Evolutionary conservation across 1,140 invertebrate genomes (phyloP).

Genomic region (Stegodyphus mimosarum): DNA sequence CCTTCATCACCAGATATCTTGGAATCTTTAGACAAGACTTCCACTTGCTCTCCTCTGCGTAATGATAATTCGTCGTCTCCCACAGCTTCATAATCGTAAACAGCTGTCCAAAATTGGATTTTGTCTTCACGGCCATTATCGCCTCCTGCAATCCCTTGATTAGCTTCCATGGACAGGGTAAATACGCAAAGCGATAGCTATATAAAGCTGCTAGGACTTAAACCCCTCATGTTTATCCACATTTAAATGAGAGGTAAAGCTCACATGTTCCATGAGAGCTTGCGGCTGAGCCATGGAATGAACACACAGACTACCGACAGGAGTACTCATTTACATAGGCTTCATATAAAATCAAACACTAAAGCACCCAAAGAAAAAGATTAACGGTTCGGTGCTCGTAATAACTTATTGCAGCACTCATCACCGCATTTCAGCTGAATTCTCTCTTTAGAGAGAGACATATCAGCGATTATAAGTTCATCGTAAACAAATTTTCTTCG

Average conservation of each 20-base stretch:
- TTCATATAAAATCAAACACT: not conserved
- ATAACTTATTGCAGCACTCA: not conserved
- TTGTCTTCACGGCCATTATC: constrained; percentile 19
- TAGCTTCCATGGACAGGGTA: constrained; percentile 25
- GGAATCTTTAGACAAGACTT: constrained; percentile 92
- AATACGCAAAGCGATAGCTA: not conserved
- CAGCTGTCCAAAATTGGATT: constrained; percentile 76
- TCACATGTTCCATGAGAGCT: not conserved
- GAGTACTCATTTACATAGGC: constrained; percentile 12
- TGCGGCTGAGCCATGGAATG: constrained; percentile 25
- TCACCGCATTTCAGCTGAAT: constrained; percentile 17
- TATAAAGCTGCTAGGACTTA: not conserved
- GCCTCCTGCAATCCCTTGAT: constrained; percentile 1
- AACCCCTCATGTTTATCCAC: constrained; percentile 7
- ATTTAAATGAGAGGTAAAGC: constrained; percentile 5
- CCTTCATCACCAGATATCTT: constrained; percentile 97
- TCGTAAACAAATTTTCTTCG: constrained; percentile 49
- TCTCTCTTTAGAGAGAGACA: constrained; percentile 22
- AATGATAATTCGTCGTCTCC: constrained; percentile 92
- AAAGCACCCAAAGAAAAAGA: not conserved
- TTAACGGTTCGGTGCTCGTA: not conserved
- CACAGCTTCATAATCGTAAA: constrained; percentile 92
- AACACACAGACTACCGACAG: not conserved
- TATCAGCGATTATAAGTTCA: constrained; percentile 28
- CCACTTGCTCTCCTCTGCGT: constrained; percentile 85